Base-by-base conservation (phyloP, 2,888 invertebrate species). In the Himalopsyche kuldschensis region DNA sequence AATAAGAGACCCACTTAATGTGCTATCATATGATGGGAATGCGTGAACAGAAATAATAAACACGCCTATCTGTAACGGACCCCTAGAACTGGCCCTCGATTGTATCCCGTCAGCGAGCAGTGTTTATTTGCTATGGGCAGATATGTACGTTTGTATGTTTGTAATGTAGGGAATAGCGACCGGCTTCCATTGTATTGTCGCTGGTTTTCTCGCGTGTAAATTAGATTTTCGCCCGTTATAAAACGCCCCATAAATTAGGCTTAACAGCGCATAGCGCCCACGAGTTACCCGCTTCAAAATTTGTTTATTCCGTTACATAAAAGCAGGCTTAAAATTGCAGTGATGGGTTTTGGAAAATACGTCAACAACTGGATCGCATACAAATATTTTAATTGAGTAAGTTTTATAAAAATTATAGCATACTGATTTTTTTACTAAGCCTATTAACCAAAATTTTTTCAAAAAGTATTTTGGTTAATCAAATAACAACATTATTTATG, bases 171-270 rank as follows among this genome's bases (percentile, higher is more conserved):
- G 69, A 24, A 24, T 69, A 30, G 69, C 69, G 69, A 24, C 30
- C 27, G 69, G 69, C 27, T 24, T 27, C 24, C 69, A 69, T 69
- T 69, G 69, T 69, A 69, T 69, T 69, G 69, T 69, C 69, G 69
- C 69, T 69, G 79, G 20, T 78, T 80, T 78, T 79, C 81, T 55
- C 31, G 80, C 75, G 85, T 84, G 84, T 84, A 84, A 84, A 84
- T 84, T 85, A 84, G 82, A 85, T 85, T 84, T 82, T 82, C 82
- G 81, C 79, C 85, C 82, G 82, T 82, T 85, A 82, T 84, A 82
- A 82, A 85, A 84, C 85, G 76, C 82, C 79, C 77, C 75, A 84
- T 85, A 85, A 84, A 85, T 85, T 82, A 84, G 82, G 76, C 85
- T 85, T 81, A 85, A 83, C 85, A 83, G 80, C 83, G 85, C 83